These are phyloP conservation scores for Gorsachius goisagi DNA, from an alignment of 2,113 vertebrate genomes.

Conservation along the genomic window DNA sequence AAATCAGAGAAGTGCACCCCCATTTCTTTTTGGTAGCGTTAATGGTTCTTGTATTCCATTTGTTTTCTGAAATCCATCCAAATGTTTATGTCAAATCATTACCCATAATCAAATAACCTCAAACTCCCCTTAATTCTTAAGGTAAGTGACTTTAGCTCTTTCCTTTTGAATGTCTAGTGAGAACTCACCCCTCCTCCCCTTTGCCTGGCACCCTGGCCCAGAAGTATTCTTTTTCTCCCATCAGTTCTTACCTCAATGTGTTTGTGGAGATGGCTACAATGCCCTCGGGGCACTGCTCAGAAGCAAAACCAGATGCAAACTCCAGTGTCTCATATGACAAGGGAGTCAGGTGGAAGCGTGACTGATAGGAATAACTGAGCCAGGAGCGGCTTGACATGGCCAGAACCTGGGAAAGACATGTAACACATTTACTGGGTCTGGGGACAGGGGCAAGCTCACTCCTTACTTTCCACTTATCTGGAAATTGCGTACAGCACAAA, in stretches of 20 bases:
- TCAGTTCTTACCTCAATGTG: constrained; percentile 85
- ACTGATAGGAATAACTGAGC: constrained; percentile 98
- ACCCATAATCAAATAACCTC: background rate
- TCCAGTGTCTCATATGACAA: constrained; percentile 95
- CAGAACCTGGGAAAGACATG: constrained; percentile 80
- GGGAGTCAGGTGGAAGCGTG: constrained; percentile 94
- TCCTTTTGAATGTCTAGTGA: background rate
- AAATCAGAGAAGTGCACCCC: background rate
- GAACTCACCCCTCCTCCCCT: background rate
- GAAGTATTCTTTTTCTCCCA: background rate
- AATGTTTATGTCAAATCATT: background rate
- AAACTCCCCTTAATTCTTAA: background rate
- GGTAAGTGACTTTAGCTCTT: background rate
- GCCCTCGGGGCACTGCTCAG: constrained; percentile 96
- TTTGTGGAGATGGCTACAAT: constrained; percentile 99
- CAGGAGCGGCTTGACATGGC: constrained; percentile 99
- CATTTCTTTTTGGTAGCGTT: background rate
- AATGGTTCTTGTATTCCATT: background rate
- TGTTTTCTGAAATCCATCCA: background rate
- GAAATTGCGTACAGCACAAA: accelerated
- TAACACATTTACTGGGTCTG: background rate
- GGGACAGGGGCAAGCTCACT: background rate
- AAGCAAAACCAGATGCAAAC: constrained; percentile 96
- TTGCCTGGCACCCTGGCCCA: background rate
- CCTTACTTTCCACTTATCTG: background rate